Evolutionary conservation across 1,140 invertebrate species (phyloP), one percentile per base, ranked within the genome.

Genomic region (Polyergus mexicanus): DNA sequence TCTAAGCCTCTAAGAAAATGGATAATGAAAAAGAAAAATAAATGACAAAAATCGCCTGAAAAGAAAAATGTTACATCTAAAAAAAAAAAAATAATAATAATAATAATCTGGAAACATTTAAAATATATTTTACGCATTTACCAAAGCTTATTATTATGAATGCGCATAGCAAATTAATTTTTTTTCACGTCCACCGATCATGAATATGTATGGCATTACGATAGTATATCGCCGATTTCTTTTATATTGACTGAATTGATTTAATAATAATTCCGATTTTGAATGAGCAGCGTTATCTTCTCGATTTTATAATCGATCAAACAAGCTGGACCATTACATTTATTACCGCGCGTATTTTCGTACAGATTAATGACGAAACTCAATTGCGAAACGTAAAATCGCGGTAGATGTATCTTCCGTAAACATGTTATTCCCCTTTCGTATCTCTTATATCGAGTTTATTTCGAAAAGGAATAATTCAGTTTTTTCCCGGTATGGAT

Each of bases 251-350:
- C 28, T 35, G n/a, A 51, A 13, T n/a, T 35, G n/a, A 51, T 13
- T 66, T 78, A 54, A 68, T 78, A 32, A 54, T 66, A 54, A 78
- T 78, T 16, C 38, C 25, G 38, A 76, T 44, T 76, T 41, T 13
- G 76, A 66, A 35, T 19, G 76, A 41, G 28, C 41, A n/a, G 22
- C 60, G 19, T 38, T 78, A 51, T 78, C 41, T 22, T 1, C 11
- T 32, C 13, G 19, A 68, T 51, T 66, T 66, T 78, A 78, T 68
- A 44, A 35, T 35, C 41, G 13, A 66, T 66, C 62, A 65, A 77
- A 66, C 28, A 44, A 66, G 16, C 35, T 35, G 4, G 38, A 19
- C 4, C 16, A 16, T 66, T 41, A 28, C 1, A 28, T 28, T 28
- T 28, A 16, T 77, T 35, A 66, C 0, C 41, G 28, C 60, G 60